Percentiles rank a stretch among this genome's conserved stretches.
These are phyloP conservation scores for Harpegnathos saltator DNA, from an alignment of 1,140 invertebrate genomes.

Conservation along the genomic window DNA sequence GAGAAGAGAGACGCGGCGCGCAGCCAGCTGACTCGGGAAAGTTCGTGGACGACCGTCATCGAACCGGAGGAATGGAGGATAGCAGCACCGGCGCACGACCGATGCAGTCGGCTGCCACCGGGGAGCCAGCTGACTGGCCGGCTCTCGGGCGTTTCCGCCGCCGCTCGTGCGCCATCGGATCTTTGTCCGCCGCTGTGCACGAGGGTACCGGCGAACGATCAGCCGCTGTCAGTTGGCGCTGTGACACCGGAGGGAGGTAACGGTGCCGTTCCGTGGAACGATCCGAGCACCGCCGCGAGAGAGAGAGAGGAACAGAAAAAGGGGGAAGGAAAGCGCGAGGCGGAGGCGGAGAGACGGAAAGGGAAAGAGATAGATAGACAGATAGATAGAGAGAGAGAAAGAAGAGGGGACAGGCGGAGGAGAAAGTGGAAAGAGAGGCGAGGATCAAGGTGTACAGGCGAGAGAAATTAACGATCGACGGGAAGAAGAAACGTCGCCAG, in stretches of 20 bases:
- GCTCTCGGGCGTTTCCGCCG: slow-evolving; percentile 62
- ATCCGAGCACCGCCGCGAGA: slow-evolving; percentile 58
- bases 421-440: slow-evolving; percentile 15
- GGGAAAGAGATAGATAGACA: slow-evolving; percentile 26
- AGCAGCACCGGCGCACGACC: slow-evolving; percentile 59
- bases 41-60: slow-evolving; percentile 69
- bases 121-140: slow-evolving; percentile 79
- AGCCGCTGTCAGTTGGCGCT: slow-evolving; percentile 79
- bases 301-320: neutral
- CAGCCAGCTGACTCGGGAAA: slow-evolving; percentile 74
- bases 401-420: neutral
- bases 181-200: slow-evolving; percentile 74
- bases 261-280: slow-evolving; percentile 68
- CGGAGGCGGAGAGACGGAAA: slow-evolving; percentile 35
- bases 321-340: slow-evolving; percentile 16
- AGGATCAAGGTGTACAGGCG: neutral
- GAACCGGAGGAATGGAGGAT: slow-evolving; percentile 59
- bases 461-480: slow-evolving; percentile 39
- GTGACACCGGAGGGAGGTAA: slow-evolving; percentile 75
- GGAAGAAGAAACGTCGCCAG: slow-evolving; percentile 22
- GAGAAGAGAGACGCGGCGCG: slow-evolving; percentile 13
- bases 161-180: slow-evolving; percentile 64
- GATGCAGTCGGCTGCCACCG: slow-evolving; percentile 69
- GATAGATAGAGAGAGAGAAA: neutral
- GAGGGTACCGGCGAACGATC: slow-evolving; percentile 78